These are phyloP conservation scores for Hirtodrosophila confusa DNA, from an alignment of 2,888 invertebrate genomes.

Conservation along the genomic window DNA sequence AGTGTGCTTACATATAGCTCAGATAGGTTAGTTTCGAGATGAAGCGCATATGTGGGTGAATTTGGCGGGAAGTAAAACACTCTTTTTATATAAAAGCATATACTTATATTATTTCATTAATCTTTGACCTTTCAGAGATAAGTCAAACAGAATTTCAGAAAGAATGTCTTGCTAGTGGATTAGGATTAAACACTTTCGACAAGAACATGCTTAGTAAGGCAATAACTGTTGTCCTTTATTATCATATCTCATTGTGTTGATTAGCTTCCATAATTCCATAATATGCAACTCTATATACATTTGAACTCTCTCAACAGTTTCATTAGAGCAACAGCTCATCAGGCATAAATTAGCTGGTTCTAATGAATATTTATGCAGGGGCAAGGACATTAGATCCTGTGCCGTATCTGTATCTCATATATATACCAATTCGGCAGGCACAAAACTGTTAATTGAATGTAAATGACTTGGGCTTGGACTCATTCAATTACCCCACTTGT, in stretches of 20 bases:
- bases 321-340: constrained; percentile 5
- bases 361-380: constrained; percentile 45
- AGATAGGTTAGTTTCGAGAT: too few species aligned
- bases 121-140: too few species aligned
- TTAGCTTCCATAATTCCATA: constrained; percentile 12
- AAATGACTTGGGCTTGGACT: constrained; percentile 57
- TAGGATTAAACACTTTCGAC: too few species aligned
- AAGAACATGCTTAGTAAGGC: too few species aligned
- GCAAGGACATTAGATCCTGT: constrained; percentile 24
- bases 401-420: constrained; percentile 43
- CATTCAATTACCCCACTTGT: constrained; percentile 74
- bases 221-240: background rate
- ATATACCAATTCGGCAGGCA: constrained; percentile 33
- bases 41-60: too few species aligned
- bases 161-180: too few species aligned
- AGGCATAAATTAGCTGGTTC: constrained; percentile 31
- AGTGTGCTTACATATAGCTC: too few species aligned
- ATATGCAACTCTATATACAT: constrained; percentile 8
- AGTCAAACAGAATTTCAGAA: too few species aligned
- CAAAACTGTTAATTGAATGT: constrained; percentile 74
- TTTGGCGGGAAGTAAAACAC: too few species aligned
- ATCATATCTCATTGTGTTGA: background rate
- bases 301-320: constrained; percentile 11
- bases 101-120: too few species aligned
- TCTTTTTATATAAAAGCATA: too few species aligned